These are phyloP conservation scores for Odontesthes bonariensis DNA, from an alignment of 2,113 vertebrate genomes.

Conservation along the genomic window DNA sequence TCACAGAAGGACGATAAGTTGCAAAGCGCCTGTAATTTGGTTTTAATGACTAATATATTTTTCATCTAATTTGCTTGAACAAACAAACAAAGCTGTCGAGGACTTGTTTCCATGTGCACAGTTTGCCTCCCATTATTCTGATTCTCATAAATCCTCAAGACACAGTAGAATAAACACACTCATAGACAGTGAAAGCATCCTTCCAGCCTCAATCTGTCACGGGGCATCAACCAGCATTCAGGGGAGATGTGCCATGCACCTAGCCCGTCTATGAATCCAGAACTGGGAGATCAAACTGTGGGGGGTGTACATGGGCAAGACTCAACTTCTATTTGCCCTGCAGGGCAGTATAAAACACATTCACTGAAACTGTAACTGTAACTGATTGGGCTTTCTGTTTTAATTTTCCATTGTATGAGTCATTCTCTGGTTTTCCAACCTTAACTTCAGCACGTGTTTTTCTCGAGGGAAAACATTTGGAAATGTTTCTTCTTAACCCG, in stretches of 20 bases:
- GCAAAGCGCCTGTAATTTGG: constrained; percentile 22
- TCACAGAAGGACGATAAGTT: constrained; percentile 28
- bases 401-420: constrained; percentile 46
- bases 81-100: constrained; percentile 31
- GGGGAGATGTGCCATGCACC: constrained; percentile 55
- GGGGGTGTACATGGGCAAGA: constrained; percentile 14
- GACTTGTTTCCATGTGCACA: constrained; percentile 10
- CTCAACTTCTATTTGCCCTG: constrained; percentile 36
- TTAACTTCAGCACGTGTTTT: constrained; percentile 17
- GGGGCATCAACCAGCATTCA: constrained; percentile 71
- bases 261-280: constrained; percentile 35
- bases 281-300: constrained; percentile 37
- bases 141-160: constrained; percentile 33
- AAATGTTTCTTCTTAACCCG: constrained; percentile 4
- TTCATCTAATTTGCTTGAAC: constrained; percentile 28
- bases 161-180: constrained; percentile 24
- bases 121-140: constrained; percentile 43
- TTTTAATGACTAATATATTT: constrained; percentile 31
- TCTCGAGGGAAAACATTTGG: constrained; percentile 18
- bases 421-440: constrained; percentile 46
- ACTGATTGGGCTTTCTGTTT: constrained; percentile 19
- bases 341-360: constrained; percentile 19
- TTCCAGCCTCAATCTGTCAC: constrained; percentile 82
- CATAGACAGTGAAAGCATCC: constrained; percentile 29
- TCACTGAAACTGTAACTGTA: background rate